A percentile compares a stretch with the other conserved stretches of the same genome.
These are phyloP conservation scores for Lathronympha strigana DNA, from an alignment of 2,888 invertebrate species.

Conservation along the genomic window DNA sequence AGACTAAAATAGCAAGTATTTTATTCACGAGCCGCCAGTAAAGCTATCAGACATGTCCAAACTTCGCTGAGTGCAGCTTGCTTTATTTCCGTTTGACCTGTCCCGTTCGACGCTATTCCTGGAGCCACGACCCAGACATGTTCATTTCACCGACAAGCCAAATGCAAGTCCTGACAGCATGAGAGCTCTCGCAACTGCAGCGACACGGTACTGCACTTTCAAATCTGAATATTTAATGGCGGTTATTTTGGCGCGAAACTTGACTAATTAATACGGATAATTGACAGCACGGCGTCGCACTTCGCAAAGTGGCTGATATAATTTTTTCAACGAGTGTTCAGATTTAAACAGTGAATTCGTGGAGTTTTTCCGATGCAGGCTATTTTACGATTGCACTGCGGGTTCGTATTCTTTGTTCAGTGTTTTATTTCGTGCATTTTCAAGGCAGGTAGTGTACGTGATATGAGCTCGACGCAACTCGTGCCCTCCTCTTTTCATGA, in stretches of 20 bases:
- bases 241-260: constrained; percentile 69
- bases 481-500: constrained; percentile 62
- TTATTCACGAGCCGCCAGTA: constrained; percentile 75
- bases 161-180: constrained; percentile 76
- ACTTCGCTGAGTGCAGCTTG: constrained; percentile 77
- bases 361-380: constrained; percentile 61
- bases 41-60: constrained; percentile 79
- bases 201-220: constrained; percentile 78
- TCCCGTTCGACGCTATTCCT: constrained; percentile 77
- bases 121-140: constrained; percentile 72
- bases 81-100: constrained; percentile 82
- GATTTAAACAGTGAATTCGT: constrained; percentile 65
- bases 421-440: constrained; percentile 74
- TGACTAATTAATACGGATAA: constrained; percentile 71
- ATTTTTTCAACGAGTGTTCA: constrained; percentile 60
- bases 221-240: constrained; percentile 78
- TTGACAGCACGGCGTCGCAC: constrained; percentile 60
- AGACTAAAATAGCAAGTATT: constrained; percentile 68
- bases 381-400: constrained; percentile 68
- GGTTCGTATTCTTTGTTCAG: constrained; percentile 70
- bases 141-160: constrained; percentile 75
- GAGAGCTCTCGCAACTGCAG: constrained; percentile 58
- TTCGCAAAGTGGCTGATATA: constrained; percentile 59
- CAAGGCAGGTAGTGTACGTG: constrained; percentile 64
- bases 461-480: constrained; percentile 60